Evolutionary conservation across 1,140 invertebrate species (phyloP).

Genomic region (Cherax quadricarinatus): DNA sequence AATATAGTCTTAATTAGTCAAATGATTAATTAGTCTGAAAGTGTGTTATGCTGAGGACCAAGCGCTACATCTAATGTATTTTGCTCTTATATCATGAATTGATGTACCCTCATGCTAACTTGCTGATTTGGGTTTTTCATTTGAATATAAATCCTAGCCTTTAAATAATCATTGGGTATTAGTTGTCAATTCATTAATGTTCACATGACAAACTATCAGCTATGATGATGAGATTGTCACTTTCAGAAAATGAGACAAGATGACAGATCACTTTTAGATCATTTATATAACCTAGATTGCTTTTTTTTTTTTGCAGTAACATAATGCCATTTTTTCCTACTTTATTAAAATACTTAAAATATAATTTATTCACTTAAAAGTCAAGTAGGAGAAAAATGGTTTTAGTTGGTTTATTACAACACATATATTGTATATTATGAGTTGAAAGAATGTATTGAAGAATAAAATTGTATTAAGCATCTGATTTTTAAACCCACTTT

Average conservation of each 20-base stretch:
- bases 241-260: not conserved
- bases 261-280: not conserved
- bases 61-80: not conserved
- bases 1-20: not conserved
- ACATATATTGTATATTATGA: not conserved
- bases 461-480: not conserved
- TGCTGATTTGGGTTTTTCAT: not conserved
- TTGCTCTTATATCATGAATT: not conserved
- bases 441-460: not conserved
- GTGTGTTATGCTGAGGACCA: not conserved
- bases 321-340: not conserved
- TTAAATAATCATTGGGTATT: not conserved
- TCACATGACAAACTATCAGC: not conserved
- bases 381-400: not conserved
- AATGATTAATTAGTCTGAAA: not conserved
- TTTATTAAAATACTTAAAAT: not conserved
- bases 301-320: not conserved
- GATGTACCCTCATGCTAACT: not conserved
- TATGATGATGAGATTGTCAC: not conserved
- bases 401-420: not conserved
- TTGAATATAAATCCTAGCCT: not conserved
- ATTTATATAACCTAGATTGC: not conserved
- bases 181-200: not conserved
- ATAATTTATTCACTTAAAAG: not conserved
- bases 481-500: not conserved